Evolutionary conservation across 2,113 vertebrate genomes (phyloP).

Genomic region (Raja brachyura): DNA sequence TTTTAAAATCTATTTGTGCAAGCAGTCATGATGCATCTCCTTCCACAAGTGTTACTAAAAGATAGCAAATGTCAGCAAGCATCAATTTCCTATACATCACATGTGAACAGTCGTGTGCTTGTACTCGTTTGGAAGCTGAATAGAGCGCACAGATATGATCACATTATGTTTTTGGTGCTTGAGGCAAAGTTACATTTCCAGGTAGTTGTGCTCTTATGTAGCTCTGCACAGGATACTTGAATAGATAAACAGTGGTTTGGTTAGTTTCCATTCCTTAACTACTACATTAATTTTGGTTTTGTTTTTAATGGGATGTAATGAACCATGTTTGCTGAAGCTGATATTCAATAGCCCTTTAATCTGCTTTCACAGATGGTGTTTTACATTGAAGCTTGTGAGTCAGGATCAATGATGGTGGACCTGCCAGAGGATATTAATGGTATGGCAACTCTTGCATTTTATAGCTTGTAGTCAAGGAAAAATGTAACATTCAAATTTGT

Average conservation of each 20-base stretch:
- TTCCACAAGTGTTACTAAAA: not conserved
- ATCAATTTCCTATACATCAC: too few relatives aligned
- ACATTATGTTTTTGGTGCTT: too few relatives aligned
- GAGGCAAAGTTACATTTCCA: too few relatives aligned
- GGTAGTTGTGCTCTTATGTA: too few relatives aligned
- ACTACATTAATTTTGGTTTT: too few relatives aligned
- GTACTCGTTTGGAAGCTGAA: too few relatives aligned
- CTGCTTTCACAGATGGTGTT: slow-evolving; percentile 77
- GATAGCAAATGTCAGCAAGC: too few relatives aligned
- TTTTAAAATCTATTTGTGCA: too few relatives aligned
- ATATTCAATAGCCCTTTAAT: slow-evolving; percentile 27
- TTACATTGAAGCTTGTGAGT: slow-evolving; percentile 95
- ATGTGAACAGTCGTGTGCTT: too few relatives aligned
- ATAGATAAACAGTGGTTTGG: not conserved
- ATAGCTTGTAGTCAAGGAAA: not conserved
- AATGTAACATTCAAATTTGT: not conserved
- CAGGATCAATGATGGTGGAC: slow-evolving; percentile 92
- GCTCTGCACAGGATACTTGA: not conserved
- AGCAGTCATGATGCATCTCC: not conserved
- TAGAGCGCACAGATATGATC: too few relatives aligned
- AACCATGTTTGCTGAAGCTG: not conserved
- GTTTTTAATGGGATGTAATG: not conserved
- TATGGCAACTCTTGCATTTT: slow-evolving; percentile 50
- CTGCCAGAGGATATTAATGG: slow-evolving; percentile 76
- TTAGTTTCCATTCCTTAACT: not conserved